phyloP scores from a whole-genome alignment of 2,888 invertebrate genomes.

The Phlogophora meticulosa region DNA sequence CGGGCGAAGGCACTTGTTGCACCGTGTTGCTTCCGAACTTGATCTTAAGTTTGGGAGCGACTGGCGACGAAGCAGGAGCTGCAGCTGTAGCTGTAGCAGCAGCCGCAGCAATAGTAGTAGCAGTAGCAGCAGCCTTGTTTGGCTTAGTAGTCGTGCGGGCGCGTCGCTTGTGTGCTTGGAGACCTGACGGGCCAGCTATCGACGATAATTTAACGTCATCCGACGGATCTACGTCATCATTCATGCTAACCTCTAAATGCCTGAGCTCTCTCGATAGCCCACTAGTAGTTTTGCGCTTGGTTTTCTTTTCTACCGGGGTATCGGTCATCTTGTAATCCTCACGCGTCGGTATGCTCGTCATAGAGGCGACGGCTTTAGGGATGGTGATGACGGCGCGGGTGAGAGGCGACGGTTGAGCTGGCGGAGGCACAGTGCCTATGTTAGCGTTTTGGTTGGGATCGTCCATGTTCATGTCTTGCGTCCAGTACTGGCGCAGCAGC shows the following conservation, averaged over 20 bases:
- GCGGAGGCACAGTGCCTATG: constrained; percentile 86
- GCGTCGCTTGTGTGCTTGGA: constrained; percentile 78
- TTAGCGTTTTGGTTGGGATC: constrained; percentile 91
- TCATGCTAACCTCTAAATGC: constrained; percentile 91
- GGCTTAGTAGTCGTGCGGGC: constrained; percentile 79
- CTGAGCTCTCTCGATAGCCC: constrained; percentile 92
- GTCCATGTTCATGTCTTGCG: constrained; percentile 96
- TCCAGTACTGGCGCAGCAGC: constrained; percentile 94
- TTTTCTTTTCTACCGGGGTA: constrained; percentile 93
- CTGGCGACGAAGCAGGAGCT: constrained; percentile 74
- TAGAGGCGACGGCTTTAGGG: constrained; percentile 97
- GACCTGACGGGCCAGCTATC: constrained; percentile 68
- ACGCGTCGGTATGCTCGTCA: constrained; percentile 96
- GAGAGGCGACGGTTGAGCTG: constrained; percentile 91
- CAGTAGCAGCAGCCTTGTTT: constrained; percentile 70
- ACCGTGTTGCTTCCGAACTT: constrained; percentile 93
- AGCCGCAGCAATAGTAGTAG: too few species aligned
- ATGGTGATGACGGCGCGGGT: constrained; percentile 95
- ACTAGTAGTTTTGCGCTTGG: constrained; percentile 89
- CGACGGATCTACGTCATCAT: constrained; percentile 89
- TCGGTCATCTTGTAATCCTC: constrained; percentile 95
- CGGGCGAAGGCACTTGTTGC: constrained; percentile 80
- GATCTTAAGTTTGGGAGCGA: constrained; percentile 94
- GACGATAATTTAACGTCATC: constrained; percentile 81
- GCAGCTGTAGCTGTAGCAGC: too few species aligned